Evolutionary conservation across 2,113 vertebrate genomes (phyloP).

Genomic region (Gymnocephalus cernua): DNA sequence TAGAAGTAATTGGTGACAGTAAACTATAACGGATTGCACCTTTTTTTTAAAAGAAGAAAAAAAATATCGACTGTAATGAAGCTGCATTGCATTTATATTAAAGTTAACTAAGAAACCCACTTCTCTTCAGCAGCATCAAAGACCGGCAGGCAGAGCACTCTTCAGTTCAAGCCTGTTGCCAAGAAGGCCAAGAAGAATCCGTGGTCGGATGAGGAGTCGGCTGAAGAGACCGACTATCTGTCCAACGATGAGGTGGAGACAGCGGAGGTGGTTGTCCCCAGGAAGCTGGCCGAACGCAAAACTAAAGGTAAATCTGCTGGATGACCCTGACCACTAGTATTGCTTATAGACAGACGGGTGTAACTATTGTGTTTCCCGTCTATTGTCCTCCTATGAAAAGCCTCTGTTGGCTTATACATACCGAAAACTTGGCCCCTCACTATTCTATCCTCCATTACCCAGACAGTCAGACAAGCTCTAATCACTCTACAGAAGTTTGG

Average conservation of each 20-base stretch:
- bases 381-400: neutral
- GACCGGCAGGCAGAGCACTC: conserved; percentile 87
- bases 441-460: neutral
- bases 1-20: too few species aligned
- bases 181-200: conserved; percentile 85
- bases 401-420: neutral
- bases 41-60: too few species aligned
- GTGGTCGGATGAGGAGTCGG: conserved; percentile 85
- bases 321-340: neutral
- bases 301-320: conserved; percentile 73
- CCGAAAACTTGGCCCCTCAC: neutral
- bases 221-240: conserved; percentile 44
- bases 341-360: neutral
- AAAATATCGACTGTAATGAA: neutral
- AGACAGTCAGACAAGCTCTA: neutral
- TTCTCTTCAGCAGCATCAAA: conserved; percentile 70
- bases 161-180: conserved; percentile 89
- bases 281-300: conserved; percentile 75
- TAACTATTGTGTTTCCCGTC: neutral
- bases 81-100: neutral
- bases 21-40: too few species aligned
- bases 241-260: conserved; percentile 72
- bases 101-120: neutral
- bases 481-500: conserved; percentile 8
- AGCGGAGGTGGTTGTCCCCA: conserved; percentile 79